Evolutionary conservation across 2,113 vertebrate genomes (phyloP).

Genomic region (Nanorana parkeri): DNA sequence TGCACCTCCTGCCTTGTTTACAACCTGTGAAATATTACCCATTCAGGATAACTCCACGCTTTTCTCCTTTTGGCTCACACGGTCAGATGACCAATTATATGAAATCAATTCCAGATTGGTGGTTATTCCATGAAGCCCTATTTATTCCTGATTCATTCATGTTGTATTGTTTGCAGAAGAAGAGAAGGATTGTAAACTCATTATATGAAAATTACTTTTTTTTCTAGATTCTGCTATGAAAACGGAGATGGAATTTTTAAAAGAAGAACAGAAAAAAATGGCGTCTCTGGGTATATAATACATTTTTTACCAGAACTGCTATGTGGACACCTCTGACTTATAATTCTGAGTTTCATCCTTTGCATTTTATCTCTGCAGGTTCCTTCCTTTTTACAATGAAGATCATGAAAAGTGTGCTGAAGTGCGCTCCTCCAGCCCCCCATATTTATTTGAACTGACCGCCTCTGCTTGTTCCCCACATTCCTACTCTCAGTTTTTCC

Average conservation of each 20-base stretch:
- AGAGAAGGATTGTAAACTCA: too few species aligned
- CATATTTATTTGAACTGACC: constrained; percentile 11
- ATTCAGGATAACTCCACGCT: too few species aligned
- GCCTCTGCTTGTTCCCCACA: neutral
- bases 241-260: neutral
- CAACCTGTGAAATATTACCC: too few species aligned
- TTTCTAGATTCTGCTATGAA: constrained; percentile 24
- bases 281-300: constrained; percentile 1
- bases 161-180: too few species aligned
- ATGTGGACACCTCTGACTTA: neutral
- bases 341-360: neutral
- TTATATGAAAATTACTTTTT: neutral
- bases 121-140: too few species aligned
- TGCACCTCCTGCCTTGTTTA: too few species aligned
- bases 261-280: neutral
- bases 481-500: constrained; percentile 25
- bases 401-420: constrained; percentile 46
- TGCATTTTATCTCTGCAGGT: neutral
- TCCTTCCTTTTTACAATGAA: constrained; percentile 53
- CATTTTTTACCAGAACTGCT: neutral
- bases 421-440: neutral
- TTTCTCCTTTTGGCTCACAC: too few species aligned
- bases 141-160: too few species aligned
- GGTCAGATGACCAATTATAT: too few species aligned
- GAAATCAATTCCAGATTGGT: too few species aligned